These are phyloP conservation scores for Reinhardtius hippoglossoides DNA, from an alignment of 2,113 vertebrate species.

Conservation along the genomic window DNA sequence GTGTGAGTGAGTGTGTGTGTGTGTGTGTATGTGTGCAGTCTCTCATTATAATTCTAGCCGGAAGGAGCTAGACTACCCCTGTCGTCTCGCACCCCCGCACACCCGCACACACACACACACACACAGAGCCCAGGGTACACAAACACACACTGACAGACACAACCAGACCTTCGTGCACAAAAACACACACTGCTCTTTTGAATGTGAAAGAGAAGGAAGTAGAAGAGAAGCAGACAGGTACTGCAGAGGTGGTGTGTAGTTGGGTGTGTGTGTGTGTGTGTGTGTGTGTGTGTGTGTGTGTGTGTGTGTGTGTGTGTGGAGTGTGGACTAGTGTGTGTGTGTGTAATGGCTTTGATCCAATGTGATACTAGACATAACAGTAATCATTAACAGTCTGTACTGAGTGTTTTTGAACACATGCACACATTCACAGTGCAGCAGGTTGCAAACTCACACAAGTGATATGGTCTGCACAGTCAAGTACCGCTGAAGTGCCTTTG, in stretches of 20 bases:
- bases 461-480: neutral
- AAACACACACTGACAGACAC: conserved; percentile 31
- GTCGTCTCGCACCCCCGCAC: conserved; percentile 61
- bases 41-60: conserved; percentile 71
- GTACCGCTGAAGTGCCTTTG: neutral
- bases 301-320: conserved; percentile 16
- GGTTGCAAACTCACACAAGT: neutral
- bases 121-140: neutral
- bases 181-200: conserved; percentile 56
- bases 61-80: conserved; percentile 67
- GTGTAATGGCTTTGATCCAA: conserved; percentile 50
- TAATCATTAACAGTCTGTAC: conserved; percentile 51
- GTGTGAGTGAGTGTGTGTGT: conserved; percentile 6
- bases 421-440: conserved; percentile 1
- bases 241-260: too few relatives aligned
- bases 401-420: neutral
- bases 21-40: neutral
- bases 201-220: conserved; percentile 71
- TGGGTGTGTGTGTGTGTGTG: conserved; percentile 7
- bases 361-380: conserved; percentile 56
- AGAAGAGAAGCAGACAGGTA: conserved; percentile 46
- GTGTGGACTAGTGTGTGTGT: conserved; percentile 10
- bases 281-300: conserved; percentile 15
- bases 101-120: conserved; percentile 30
- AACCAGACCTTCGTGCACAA: conserved; percentile 26